These are phyloP conservation scores for Nipponacmea schrenckii DNA, from an alignment of 2,888 invertebrate species.

Conservation along the genomic window DNA sequence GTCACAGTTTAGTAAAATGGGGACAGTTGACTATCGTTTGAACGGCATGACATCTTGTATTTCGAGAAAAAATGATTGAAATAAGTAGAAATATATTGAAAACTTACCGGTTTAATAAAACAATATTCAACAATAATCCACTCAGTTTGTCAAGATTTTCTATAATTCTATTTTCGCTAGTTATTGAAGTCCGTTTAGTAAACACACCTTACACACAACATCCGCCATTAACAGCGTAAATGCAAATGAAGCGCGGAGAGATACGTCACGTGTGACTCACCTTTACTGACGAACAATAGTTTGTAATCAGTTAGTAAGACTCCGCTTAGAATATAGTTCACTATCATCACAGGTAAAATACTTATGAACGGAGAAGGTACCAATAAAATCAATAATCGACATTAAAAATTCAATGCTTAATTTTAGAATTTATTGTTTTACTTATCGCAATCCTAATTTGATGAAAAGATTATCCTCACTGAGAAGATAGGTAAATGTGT, in stretches of 20 bases:
- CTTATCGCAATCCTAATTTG: no score
- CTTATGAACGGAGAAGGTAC: background rate
- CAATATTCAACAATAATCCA: background rate
- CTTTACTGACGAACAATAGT: background rate
- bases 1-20: background rate
- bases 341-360: background rate
- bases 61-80: background rate
- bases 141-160: no score
- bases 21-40: background rate
- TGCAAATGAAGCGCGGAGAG: background rate
- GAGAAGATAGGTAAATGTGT: background rate
- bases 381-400: no score
- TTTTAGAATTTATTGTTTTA: no score
- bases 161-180: no score
- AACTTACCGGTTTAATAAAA: background rate
- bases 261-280: constrained; percentile 4
- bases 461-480: no score
- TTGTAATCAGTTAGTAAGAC: background rate
- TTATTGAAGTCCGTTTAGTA: background rate
- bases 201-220: background rate
- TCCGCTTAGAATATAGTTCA: background rate
- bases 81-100: background rate
- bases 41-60: background rate
- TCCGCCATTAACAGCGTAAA: background rate
- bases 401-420: no score